Conservation (phyloP, 2,113 vertebrate genomes). For the Hydropotes inermis region DNA sequence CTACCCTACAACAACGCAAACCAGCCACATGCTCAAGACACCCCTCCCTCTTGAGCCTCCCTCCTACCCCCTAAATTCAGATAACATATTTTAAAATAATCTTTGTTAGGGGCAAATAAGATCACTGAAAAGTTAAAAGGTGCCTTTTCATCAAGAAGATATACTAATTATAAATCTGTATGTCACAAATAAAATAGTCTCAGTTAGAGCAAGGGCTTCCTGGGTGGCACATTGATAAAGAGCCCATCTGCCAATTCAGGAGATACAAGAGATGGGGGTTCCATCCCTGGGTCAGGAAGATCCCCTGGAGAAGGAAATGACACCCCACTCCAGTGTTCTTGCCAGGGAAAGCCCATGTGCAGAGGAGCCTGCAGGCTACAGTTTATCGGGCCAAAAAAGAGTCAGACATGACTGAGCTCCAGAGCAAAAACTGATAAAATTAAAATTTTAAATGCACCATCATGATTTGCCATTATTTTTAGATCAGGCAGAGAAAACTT, state of each 20-base stretch:
- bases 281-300: background rate
- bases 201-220: background rate
- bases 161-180: background rate
- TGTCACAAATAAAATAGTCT: background rate
- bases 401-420: background rate
- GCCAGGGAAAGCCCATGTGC: background rate
- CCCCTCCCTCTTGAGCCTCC: background rate
- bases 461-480: background rate
- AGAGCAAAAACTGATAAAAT: background rate
- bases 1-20: background rate
- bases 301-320: background rate
- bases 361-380: background rate
- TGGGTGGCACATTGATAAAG: background rate
- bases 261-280: background rate
- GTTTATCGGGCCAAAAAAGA: background rate
- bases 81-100: background rate
- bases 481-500: background rate
- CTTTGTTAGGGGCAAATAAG: background rate
- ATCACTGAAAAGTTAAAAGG: background rate
- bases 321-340: background rate
- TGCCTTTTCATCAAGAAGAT: background rate
- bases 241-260: background rate
- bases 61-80: background rate
- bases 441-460: background rate
- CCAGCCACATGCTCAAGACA: background rate